Conservation (phyloP, 2,797 vertebrate species). For the Ispidina picta region DNA sequence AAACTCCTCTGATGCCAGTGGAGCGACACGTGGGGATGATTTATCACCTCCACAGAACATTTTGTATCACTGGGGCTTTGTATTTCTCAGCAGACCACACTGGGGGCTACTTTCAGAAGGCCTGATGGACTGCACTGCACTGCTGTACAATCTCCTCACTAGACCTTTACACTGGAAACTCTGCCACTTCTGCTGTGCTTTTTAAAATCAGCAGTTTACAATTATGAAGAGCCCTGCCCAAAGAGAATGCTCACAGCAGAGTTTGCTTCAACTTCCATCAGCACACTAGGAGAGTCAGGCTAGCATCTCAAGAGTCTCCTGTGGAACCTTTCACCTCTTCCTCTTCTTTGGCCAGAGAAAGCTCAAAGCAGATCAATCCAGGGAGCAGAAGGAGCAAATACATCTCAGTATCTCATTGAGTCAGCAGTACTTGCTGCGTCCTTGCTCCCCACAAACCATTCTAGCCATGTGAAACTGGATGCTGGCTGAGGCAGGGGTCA, state of each 20-base stretch:
- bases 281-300: neutral
- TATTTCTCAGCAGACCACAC: slow-evolving; percentile 20
- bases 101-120: slow-evolving; percentile 22
- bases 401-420: neutral
- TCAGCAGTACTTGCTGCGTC: neutral
- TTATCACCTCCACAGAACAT: slow-evolving; percentile 7
- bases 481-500: neutral
- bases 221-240: neutral
- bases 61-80: neutral
- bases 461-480: neutral
- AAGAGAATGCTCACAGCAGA: neutral
- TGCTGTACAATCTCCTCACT: neutral
- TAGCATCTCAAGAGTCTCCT: neutral
- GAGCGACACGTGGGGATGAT: neutral
- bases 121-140: neutral
- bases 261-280: neutral
- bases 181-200: neutral
- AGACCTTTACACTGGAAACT: neutral
- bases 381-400: neutral
- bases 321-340: neutral
- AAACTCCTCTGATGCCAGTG: neutral
- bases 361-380: neutral
- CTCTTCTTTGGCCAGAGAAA: neutral
- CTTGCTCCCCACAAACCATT: neutral
- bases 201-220: neutral